Base-by-base conservation (phyloP, 2,888 invertebrate species). In the Campoletis raptor region DNA sequence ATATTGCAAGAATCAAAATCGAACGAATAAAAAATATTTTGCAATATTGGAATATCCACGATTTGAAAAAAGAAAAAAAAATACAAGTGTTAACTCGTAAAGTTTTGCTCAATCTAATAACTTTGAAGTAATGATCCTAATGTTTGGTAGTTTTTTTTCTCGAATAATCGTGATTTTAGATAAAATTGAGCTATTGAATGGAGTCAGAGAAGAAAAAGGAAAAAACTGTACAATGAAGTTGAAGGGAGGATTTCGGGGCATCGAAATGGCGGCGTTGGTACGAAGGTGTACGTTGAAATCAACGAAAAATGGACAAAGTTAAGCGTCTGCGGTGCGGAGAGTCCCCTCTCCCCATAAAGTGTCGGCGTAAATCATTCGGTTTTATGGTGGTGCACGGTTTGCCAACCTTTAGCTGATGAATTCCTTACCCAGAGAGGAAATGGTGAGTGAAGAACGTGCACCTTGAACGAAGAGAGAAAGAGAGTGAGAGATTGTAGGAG, bases 361-460 rank as follows among this genome's bases (percentile, higher is more conserved):
- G 94, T 94, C 94, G 92, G 89, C 91, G 93, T 94, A 94, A 94
- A 94, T 94, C 94, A 94, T 91, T 92, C 78, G 93, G 92, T 94
- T 94, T 94, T 94, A 94, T 94, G 94, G 94, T 93, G 93, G 93
- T 92, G 93, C 93, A 91, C 94, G 94, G 84, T 93, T 94, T 93
- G 92, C 94, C 93, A 94, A 93, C 93, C 94, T 94, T 93, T 92
- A 88, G 93, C 94, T 94, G 94, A 94, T 94, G 94, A 94, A 94
- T 94, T 94, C 94, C 94, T 94, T 90, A 92, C 90, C 90, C 92
- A 90, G 90, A 89, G 91, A 82, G 84, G 64, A 73, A 81, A 83
- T 57, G 73, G 61, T 81, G 84, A 84, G 84, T 87, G 81, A 87
- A 82, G 87, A 87, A 79, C 83, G 81, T 76, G 82, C 82, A 85